A percentile compares a stretch with the other conserved stretches of the same genome.
These are phyloP conservation scores for Synodontis membranacea DNA, from an alignment of 2,113 vertebrate genomes.

Conservation along the genomic window DNA sequence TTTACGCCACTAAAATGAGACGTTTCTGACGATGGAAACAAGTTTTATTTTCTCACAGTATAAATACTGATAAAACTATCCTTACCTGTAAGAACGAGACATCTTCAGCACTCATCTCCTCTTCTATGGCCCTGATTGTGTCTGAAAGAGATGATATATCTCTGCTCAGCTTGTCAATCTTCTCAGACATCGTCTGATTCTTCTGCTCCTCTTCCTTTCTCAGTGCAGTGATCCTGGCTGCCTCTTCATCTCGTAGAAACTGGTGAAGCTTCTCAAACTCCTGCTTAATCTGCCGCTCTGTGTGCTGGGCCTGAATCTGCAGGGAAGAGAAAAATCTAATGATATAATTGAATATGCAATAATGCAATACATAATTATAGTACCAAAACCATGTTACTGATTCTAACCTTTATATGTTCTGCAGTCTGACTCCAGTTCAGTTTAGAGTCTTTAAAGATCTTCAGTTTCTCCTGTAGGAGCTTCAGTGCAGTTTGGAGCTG, in stretches of 20 bases:
- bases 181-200: constrained; percentile 15
- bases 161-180: neutral
- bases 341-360: neutral
- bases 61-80: constrained; percentile 3
- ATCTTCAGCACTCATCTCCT: constrained; percentile 38
- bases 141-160: constrained; percentile 4
- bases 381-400: neutral
- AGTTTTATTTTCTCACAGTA: neutral
- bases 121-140: constrained; percentile 17
- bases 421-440: constrained; percentile 14
- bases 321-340: neutral
- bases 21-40: neutral
- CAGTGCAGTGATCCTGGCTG: neutral
- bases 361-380: neutral
- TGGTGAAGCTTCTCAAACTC: constrained; percentile 17
- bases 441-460: constrained; percentile 23
- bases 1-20: neutral
- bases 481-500: constrained; percentile 25
- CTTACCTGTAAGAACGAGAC: constrained; percentile 18
- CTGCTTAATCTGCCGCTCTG: constrained; percentile 23
- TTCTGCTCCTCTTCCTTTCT: constrained; percentile 27
- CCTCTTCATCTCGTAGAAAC: constrained; percentile 35
- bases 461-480: constrained; percentile 2
- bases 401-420: constrained; percentile 30
- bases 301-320: constrained; percentile 26